Evolutionary conservation across 2,888 invertebrate species (phyloP).

Genomic region (Callimorpha dominula): DNA sequence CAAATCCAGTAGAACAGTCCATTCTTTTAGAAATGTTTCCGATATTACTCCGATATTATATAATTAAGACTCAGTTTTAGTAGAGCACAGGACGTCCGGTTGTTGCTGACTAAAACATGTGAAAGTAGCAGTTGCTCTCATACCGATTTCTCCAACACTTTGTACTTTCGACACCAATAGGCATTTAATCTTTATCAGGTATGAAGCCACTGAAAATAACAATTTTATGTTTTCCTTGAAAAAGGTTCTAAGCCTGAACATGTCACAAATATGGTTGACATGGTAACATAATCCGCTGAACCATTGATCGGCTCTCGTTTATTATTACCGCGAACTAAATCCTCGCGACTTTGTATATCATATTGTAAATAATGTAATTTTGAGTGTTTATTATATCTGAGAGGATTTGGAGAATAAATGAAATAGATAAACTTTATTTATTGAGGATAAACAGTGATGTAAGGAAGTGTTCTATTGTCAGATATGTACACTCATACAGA

Average conservation of each 20-base stretch:
- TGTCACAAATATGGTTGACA: conserved; percentile 38
- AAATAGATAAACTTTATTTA: background rate
- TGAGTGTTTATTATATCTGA: background rate
- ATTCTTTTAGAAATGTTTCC: background rate
- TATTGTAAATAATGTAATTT: conserved; percentile 5
- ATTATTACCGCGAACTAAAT: conserved; percentile 6
- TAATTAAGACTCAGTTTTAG: no score
- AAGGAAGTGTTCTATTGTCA: no score
- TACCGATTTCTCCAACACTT: background rate
- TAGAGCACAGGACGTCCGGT: background rate
- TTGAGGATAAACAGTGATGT: background rate
- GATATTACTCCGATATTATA: no score
- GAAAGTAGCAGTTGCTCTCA: background rate
- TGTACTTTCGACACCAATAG: background rate
- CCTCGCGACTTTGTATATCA: conserved; percentile 4
- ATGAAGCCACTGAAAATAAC: background rate
- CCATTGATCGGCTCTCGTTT: conserved; percentile 44
- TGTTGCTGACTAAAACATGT: background rate
- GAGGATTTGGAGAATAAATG: background rate
- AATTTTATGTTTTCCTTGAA: background rate
- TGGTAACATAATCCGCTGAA: conserved; percentile 46
- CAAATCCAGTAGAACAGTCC: no score
- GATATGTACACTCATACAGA: no score
- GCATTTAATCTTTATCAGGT: no score
- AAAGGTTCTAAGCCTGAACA: conserved; percentile 8